Percentiles rank a stretch among this genome's conserved stretches.
These are phyloP conservation scores for Erpornis zantholeuca DNA, from an alignment of 2,113 vertebrate species.

Conservation along the genomic window DNA sequence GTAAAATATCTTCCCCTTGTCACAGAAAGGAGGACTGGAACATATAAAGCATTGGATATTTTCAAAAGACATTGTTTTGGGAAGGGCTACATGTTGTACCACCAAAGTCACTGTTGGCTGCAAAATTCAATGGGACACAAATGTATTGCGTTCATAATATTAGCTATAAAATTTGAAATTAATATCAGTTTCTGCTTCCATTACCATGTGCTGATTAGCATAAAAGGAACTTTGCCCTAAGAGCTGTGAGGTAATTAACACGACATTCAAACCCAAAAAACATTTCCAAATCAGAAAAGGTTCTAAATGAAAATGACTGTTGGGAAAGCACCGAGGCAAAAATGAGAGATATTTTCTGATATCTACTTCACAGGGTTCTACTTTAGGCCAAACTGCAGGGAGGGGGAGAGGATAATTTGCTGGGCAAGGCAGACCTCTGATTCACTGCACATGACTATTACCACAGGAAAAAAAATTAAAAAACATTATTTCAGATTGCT, in stretches of 20 bases:
- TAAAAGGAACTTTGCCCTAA: not conserved
- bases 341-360: not conserved
- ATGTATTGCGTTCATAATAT: not conserved
- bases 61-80: not conserved
- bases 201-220: not conserved
- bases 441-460: not conserved
- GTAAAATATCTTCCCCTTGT: not conserved
- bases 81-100: not conserved
- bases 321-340: not conserved
- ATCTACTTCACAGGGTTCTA: not conserved
- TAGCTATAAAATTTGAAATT: not conserved
- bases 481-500: not conserved
- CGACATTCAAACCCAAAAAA: not conserved
- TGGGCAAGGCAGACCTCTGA: not conserved
- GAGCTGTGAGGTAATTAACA: not conserved
- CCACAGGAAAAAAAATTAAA: not conserved
- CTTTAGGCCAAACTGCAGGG: not conserved
- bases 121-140: not conserved
- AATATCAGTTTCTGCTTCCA: not conserved
- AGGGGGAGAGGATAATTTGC: not conserved
- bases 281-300: not conserved
- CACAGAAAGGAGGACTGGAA: not conserved
- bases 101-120: not conserved
- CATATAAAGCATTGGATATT: not conserved
- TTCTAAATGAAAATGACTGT: not conserved